Evolutionary conservation across 2,797 vertebrate species (phyloP).

Genomic region (Halcyon chelicuti): DNA sequence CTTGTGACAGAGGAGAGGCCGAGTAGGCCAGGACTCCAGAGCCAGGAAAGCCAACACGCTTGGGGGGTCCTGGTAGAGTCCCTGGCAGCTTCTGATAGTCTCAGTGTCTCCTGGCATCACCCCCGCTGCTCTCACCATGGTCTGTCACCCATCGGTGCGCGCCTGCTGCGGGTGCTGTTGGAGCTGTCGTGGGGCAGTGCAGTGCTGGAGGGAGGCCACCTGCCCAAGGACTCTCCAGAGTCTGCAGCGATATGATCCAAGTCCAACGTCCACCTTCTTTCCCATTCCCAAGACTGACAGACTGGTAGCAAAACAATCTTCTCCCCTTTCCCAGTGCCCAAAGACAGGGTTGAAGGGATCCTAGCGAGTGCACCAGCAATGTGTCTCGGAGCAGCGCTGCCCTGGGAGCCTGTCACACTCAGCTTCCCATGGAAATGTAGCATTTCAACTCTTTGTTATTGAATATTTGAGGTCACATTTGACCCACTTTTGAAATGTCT

Average conservation of each 20-base stretch:
- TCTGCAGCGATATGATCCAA: neutral
- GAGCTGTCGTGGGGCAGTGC: neutral
- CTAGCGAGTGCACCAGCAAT: slow-evolving; percentile 15
- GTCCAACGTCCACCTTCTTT: neutral
- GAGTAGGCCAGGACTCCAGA: neutral
- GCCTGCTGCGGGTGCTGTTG: neutral
- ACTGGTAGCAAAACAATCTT: neutral
- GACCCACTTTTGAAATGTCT: neutral
- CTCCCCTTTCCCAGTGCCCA: neutral
- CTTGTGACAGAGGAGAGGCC: neutral
- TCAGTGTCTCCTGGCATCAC: neutral
- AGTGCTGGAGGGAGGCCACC: neutral
- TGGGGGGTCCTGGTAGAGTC: neutral
- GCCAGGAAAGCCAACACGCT: neutral
- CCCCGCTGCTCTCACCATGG: rapidly evolving
- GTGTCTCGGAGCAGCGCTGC: neutral
- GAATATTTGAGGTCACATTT: neutral
- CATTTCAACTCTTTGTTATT: slow-evolving; percentile 39
- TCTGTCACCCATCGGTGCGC: neutral
- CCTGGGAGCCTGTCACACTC: neutral
- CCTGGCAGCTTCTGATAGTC: neutral
- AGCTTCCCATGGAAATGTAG: slow-evolving; percentile 51
- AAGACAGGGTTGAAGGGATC: neutral
- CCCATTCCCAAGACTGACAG: neutral
- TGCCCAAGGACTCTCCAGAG: neutral